Evolutionary conservation across 2,797 vertebrate species (phyloP).

Genomic region (Spea hammondii): DNA sequence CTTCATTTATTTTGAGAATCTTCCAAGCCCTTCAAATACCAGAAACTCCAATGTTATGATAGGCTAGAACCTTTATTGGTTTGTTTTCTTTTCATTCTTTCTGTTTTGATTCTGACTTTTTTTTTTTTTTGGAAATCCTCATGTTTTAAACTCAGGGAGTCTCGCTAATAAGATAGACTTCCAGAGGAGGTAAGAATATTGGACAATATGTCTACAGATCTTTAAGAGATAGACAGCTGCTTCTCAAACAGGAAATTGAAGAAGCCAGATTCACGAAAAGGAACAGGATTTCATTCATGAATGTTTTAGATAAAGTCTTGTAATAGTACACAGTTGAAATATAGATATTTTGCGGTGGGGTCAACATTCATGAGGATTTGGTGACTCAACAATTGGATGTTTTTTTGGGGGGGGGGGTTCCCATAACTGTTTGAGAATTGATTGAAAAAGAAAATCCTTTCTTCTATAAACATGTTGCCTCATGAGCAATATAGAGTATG

Average conservation of each 20-base stretch:
- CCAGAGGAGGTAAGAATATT: slow-evolving; percentile 68
- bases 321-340: slow-evolving; percentile 1
- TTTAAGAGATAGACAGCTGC: slow-evolving; percentile 66
- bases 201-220: slow-evolving; percentile 61
- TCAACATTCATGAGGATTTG: background rate
- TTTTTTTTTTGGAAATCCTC: slow-evolving; percentile 69
- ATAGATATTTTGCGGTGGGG: slow-evolving; percentile 5
- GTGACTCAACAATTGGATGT: background rate
- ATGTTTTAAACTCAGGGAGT: slow-evolving; percentile 69
- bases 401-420: background rate
- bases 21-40: slow-evolving; percentile 81
- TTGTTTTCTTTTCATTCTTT: slow-evolving; percentile 91
- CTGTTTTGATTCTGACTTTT: slow-evolving; percentile 73
- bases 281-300: slow-evolving; percentile 65
- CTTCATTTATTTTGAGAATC: slow-evolving; percentile 79
- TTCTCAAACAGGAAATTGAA: slow-evolving; percentile 75
- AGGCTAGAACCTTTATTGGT: slow-evolving; percentile 82
- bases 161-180: slow-evolving; percentile 70
- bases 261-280: slow-evolving; percentile 70
- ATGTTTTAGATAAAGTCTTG: slow-evolving; percentile 60
- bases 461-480: too few species aligned
- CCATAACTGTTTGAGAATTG: too few species aligned
- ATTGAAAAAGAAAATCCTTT: too few species aligned
- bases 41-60: slow-evolving; percentile 80
- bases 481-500: too few species aligned